Percentiles rank a stretch among this genome's conserved stretches.
These are phyloP conservation scores for Corythornis madagascariensis DNA, from an alignment of 2,113 vertebrate genomes.

Conservation along the genomic window DNA sequence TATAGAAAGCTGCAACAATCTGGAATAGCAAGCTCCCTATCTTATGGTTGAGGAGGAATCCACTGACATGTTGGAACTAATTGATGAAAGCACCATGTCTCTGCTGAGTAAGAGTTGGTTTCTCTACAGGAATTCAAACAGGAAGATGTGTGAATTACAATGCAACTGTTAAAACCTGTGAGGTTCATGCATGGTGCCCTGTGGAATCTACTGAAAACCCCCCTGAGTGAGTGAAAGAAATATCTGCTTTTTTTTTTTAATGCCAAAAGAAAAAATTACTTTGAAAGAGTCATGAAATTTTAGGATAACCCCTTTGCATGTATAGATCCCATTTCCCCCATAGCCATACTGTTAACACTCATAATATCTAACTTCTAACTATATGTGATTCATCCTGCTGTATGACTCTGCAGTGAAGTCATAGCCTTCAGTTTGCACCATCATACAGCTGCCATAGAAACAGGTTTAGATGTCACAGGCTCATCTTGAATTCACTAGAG, in stretches of 20 bases:
- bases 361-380: background rate
- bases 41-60: background rate
- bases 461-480: background rate
- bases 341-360: background rate
- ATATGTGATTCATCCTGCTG: background rate
- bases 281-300: background rate
- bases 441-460: conserved; percentile 48
- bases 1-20: conserved; percentile 24
- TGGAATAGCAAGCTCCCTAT: background rate
- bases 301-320: background rate
- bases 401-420: conserved; percentile 17
- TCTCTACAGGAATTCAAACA: conserved; percentile 78
- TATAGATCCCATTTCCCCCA: background rate
- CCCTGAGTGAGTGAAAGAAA: conserved; percentile 65
- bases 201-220: conserved; percentile 60
- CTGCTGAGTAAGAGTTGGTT: background rate
- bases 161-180: conserved; percentile 74
- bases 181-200: conserved; percentile 82
- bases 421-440: background rate
- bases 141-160: conserved; percentile 78
- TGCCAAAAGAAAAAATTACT: background rate
- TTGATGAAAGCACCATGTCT: background rate
- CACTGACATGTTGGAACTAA: background rate
- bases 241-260: background rate
- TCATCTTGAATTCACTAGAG: conserved; percentile 34